These are phyloP conservation scores for Taxidea taxus DNA, from an alignment of 2,113 vertebrate species.

Conservation along the genomic window DNA sequence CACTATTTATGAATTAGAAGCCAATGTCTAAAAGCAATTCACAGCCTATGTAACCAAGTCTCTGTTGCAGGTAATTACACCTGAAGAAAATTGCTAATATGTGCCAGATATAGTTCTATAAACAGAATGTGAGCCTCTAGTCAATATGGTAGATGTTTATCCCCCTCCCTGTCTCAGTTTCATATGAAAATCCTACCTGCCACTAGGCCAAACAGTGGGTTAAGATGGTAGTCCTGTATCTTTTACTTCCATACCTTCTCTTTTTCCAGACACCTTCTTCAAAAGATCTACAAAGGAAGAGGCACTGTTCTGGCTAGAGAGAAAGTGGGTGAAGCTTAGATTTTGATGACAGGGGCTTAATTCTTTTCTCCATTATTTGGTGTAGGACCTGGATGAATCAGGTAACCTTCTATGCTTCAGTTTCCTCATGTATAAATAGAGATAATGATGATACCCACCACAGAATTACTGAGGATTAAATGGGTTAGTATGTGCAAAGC, in stretches of 20 bases:
- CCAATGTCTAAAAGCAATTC: not conserved
- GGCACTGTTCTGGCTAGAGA: not conserved
- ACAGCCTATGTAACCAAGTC: not conserved
- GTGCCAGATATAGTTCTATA: not conserved
- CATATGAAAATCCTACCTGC: not conserved
- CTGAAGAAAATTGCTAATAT: not conserved
- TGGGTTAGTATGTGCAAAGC: not conserved
- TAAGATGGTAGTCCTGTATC: not conserved
- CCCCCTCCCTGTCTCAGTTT: not conserved
- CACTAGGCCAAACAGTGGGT: not conserved
- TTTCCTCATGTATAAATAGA: not conserved
- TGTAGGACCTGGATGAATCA: not conserved
- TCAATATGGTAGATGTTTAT: not conserved
- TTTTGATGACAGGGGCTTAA: not conserved
- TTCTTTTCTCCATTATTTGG: not conserved
- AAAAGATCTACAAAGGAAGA: not conserved
- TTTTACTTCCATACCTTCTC: not conserved
- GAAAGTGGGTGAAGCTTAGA: not conserved
- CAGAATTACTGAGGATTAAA: not conserved
- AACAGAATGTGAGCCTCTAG: not conserved
- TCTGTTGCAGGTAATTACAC: not conserved
- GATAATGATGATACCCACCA: not conserved
- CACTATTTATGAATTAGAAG: not conserved
- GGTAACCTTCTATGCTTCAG: not conserved
- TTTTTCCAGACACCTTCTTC: not conserved